Percentiles rank a stretch among this genome's conserved stretches.
phyloP scores from a whole-genome alignment of 2,888 invertebrate species.

The Amaurobius ferox region DNA sequence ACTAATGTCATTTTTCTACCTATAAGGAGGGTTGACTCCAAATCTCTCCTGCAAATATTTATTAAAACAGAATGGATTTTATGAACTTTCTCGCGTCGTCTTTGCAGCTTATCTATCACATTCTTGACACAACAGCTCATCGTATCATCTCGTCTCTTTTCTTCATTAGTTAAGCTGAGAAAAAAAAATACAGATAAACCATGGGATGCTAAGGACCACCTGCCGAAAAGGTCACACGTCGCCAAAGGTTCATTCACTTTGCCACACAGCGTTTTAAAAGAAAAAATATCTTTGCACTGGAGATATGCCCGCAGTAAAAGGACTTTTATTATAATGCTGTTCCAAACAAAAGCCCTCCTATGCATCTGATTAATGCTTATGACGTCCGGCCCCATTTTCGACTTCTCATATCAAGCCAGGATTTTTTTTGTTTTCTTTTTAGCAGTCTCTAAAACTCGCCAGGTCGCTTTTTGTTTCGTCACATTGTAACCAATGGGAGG shows the following conservation, averaged over 20 bases:
- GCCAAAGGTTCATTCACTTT: constrained; percentile 61
- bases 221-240: constrained; percentile 45
- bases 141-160: background rate
- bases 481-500: constrained; percentile 60
- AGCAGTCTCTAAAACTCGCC: constrained; percentile 25
- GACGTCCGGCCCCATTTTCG: constrained; percentile 49
- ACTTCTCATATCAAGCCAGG: constrained; percentile 43
- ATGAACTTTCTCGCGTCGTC: no score
- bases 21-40: no score
- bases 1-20: no score
- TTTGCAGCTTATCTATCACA: no score
- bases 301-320: constrained; percentile 13
- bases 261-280: background rate
- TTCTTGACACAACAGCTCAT: background rate
- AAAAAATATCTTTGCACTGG: background rate
- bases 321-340: constrained; percentile 54
- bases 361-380: constrained; percentile 64
- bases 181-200: background rate
- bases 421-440: constrained; percentile 31
- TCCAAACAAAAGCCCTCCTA: constrained; percentile 57
- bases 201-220: constrained; percentile 39
- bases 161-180: background rate
- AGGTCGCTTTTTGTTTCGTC: constrained; percentile 40
- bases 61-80: no score
- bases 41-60: no score